A percentile compares a stretch with the other conserved stretches of the same genome.
phyloP scores from a whole-genome alignment of 2,797 vertebrate genomes.

The Clarias laeviceps region DNA sequence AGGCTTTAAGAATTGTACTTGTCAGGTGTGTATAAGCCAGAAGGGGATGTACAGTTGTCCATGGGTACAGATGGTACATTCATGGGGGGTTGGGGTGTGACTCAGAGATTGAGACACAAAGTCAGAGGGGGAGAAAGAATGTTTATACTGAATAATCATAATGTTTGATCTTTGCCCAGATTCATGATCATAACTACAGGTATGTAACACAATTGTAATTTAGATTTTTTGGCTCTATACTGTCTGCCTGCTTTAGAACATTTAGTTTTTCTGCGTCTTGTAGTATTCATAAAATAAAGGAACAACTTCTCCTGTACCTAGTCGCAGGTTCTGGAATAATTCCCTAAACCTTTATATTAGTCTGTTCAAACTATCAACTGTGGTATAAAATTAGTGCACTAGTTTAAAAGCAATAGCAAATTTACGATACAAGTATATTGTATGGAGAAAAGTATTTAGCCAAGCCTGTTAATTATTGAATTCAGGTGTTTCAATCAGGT shows the following conservation, averaged over 20 bases:
- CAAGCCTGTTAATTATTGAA: no score
- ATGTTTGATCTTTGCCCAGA: slow-evolving; percentile 46
- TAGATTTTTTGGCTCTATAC: not conserved
- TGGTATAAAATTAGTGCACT: not conserved
- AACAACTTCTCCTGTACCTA: not conserved
- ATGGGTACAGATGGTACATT: slow-evolving; percentile 33
- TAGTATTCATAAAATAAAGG: not conserved
- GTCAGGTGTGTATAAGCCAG: slow-evolving; percentile 21
- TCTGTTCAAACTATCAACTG: not conserved
- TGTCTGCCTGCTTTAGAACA: not conserved
- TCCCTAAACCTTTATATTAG: not conserved
- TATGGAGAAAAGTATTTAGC: no score
- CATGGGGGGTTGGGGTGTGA: slow-evolving; percentile 23
- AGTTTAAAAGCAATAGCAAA: no score
- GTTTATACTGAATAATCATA: slow-evolving; percentile 17
- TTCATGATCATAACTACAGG: not conserved
- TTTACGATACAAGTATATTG: no score
- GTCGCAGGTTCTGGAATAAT: not conserved
- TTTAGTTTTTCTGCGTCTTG: not conserved
- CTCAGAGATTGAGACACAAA: slow-evolving; percentile 26
- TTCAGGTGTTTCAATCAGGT: no score
- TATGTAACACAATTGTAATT: not conserved
- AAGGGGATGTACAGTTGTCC: not conserved
- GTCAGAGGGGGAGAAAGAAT: slow-evolving; percentile 1
- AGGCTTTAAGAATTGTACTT: not conserved